phyloP scores from a whole-genome alignment of 2,797 vertebrate species.

The Pangasius mekongensis region DNA sequence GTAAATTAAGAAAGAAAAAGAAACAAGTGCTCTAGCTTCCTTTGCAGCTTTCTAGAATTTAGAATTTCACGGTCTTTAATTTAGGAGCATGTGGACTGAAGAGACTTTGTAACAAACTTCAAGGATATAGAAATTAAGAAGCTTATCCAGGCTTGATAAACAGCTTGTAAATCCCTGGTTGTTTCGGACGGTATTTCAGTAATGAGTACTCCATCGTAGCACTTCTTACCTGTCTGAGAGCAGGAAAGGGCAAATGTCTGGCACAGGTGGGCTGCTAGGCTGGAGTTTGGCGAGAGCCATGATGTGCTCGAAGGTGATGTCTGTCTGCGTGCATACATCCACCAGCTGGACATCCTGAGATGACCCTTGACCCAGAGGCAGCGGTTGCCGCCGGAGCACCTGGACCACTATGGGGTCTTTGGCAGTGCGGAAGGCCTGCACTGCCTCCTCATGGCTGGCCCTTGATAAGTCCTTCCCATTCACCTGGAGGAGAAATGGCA shows the following conservation, averaged over 20 bases:
- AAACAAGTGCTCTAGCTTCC: constrained; percentile 54
- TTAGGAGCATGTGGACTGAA: neutral
- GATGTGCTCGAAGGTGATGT: constrained; percentile 97
- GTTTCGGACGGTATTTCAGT: neutral
- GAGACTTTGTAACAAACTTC: neutral
- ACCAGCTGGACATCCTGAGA: constrained; percentile 85
- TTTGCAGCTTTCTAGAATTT: constrained; percentile 63
- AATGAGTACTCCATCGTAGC: neutral
- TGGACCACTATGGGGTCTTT: constrained; percentile 96
- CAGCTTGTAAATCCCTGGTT: constrained; percentile 5
- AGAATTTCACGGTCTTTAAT: constrained; percentile 12
- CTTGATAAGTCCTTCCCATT: constrained; percentile 94
- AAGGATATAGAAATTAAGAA: neutral
- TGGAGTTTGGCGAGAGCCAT: constrained; percentile 94
- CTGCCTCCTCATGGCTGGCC: constrained; percentile 92
- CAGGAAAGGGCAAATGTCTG: constrained; percentile 94
- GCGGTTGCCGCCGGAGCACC: constrained; percentile 86
- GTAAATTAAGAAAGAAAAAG: constrained; percentile 58
- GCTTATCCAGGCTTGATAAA: constrained; percentile 7
- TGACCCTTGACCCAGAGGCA: constrained; percentile 76
- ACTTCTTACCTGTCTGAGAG: constrained; percentile 91
- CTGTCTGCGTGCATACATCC: constrained; percentile 95
- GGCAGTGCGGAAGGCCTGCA: constrained; percentile 87
- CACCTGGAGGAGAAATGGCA: constrained; percentile 76
- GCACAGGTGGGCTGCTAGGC: constrained; percentile 92